phyloP scores from a whole-genome alignment of 2,113 vertebrate species.

The Leptodactylus fuscus region DNA sequence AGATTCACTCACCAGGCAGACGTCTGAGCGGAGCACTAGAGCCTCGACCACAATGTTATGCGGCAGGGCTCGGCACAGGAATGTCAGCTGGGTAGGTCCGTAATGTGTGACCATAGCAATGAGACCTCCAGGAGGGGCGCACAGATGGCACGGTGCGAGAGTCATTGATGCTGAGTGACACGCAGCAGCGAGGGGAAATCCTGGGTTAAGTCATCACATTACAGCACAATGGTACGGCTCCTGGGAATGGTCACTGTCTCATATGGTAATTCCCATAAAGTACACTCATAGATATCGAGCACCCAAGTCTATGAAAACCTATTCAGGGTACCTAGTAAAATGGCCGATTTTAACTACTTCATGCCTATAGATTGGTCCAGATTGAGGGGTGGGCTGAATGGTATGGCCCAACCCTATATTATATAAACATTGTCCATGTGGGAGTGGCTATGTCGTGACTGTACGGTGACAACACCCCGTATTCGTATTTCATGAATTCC shows the following conservation, averaged over 20 bases:
- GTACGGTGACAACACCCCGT: too few species aligned
- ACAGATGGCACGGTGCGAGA: constrained; percentile 34
- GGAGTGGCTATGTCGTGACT: too few species aligned
- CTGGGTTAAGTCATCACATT: neutral
- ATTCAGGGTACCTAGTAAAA: neutral
- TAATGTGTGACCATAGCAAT: neutral
- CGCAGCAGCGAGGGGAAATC: constrained; percentile 9
- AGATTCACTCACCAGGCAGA: neutral
- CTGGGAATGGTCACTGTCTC: too few species aligned
- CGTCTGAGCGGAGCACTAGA: neutral
- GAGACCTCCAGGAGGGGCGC: constrained; percentile 7
- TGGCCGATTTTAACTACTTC: neutral
- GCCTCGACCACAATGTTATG: neutral
- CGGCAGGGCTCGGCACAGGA: neutral
- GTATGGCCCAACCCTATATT: neutral
- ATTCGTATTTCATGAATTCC: too few species aligned
- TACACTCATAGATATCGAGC: neutral
- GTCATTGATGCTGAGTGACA: constrained; percentile 27
- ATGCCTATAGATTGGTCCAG: neutral
- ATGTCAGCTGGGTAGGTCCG: constrained; percentile 29
- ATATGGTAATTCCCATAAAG: neutral
- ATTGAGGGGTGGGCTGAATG: too few species aligned
- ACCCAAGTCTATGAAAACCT: neutral
- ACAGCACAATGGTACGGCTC: too few species aligned
- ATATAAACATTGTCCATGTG: neutral